phyloP scores from a whole-genome alignment of 2,797 vertebrate species.

The Delichon dasypus region DNA sequence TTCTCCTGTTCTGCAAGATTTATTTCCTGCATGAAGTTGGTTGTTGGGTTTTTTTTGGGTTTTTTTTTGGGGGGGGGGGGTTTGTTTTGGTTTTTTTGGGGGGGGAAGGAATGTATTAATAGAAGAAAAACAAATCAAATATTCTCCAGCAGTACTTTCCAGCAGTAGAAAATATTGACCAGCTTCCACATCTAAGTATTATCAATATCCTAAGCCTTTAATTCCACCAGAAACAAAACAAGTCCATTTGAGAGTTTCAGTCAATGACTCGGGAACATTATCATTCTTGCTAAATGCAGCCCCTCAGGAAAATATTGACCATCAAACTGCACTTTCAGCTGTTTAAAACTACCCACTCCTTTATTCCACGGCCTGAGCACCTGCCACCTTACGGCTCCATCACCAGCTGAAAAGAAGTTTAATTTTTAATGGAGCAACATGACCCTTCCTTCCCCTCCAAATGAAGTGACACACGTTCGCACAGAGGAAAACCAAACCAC shows the following conservation, averaged over 20 bases:
- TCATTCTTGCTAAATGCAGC: neutral
- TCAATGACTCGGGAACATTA: neutral
- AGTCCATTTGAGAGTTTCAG: neutral
- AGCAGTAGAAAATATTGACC: neutral
- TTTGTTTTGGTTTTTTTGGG: neutral
- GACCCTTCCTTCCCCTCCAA: neutral
- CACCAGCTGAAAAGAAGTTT: neutral
- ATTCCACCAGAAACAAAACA: neutral
- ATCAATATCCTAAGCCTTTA: neutral
- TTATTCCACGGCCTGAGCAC: neutral
- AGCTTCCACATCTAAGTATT: neutral
- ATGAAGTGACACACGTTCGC: neutral
- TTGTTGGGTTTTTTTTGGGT: too few species aligned
- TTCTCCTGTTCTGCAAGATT: neutral
- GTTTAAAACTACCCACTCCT: neutral
- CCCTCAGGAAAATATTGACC: neutral
- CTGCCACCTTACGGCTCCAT: neutral
- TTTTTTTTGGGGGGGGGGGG: accelerated
- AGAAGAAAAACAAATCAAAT: neutral
- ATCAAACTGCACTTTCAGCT: neutral
- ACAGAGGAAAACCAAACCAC: neutral
- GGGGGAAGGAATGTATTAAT: neutral
- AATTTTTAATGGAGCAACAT: neutral
- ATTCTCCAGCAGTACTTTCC: neutral
- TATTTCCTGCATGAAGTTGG: neutral